Conservation (phyloP, 2,797 vertebrate genomes). For the Emydoidea blandingii region DNA sequence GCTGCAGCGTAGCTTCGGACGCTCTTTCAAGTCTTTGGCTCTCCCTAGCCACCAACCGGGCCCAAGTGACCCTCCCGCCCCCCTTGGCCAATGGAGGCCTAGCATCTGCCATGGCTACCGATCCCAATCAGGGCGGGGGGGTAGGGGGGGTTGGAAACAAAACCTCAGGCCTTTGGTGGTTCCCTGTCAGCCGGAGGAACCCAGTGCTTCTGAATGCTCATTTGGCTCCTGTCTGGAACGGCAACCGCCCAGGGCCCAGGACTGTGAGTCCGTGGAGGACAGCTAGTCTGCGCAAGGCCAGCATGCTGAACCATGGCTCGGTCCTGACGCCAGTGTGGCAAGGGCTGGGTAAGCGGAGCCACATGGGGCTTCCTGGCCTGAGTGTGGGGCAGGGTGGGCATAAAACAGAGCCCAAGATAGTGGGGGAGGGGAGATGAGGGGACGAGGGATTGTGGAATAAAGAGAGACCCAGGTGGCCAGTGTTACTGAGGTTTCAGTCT, state of each 20-base stretch:
- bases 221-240: not conserved
- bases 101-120: not conserved
- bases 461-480: fast-evolving
- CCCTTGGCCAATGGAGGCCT: not conserved
- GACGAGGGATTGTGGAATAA: not conserved
- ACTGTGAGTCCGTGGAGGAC: not conserved
- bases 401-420: not conserved
- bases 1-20: not conserved
- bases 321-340: not conserved
- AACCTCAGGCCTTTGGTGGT: not conserved
- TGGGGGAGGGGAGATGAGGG: not conserved
- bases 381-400: not conserved
- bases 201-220: not conserved
- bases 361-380: not conserved
- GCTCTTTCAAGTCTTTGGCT: not conserved
- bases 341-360: not conserved
- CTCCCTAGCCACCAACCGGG: not conserved
- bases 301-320: not conserved
- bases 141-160: not conserved
- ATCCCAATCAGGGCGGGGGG: not conserved
- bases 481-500: not conserved
- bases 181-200: not conserved
- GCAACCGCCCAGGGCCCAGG: not conserved
- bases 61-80: not conserved
- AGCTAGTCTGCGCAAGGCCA: not conserved